These are phyloP conservation scores for Hippocampus kuda DNA, from an alignment of 2,797 vertebrate species.

Conservation along the genomic window DNA sequence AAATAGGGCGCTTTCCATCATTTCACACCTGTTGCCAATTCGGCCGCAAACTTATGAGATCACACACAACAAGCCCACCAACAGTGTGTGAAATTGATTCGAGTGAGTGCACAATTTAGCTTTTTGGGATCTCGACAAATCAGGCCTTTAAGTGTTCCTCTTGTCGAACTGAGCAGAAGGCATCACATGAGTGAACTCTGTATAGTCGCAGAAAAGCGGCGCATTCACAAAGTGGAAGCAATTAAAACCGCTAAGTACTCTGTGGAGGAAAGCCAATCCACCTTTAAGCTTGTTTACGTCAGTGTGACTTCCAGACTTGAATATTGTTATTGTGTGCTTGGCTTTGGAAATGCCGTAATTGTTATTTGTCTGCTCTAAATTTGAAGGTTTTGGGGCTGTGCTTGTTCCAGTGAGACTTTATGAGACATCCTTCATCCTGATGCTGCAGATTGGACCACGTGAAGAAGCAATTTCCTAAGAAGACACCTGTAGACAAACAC, in stretches of 20 bases:
- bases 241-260: slow-evolving; percentile 25
- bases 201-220: slow-evolving; percentile 15
- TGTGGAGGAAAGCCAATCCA: slow-evolving; percentile 24
- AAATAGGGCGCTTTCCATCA: not conserved
- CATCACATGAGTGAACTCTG: slow-evolving; percentile 21
- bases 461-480: not conserved
- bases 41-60: not conserved
- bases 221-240: slow-evolving; percentile 10
- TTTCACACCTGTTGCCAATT: not conserved
- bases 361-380: slow-evolving; percentile 48
- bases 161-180: slow-evolving; percentile 26
- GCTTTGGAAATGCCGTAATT: slow-evolving; percentile 33
- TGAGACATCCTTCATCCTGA: not conserved
- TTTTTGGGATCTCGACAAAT: not conserved
- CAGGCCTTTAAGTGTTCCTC: not conserved
- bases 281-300: slow-evolving; percentile 22
- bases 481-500: not conserved
- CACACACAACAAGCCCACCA: not conserved
- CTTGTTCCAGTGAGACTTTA: slow-evolving; percentile 25
- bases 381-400: slow-evolving; percentile 59
- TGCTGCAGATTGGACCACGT: not conserved
- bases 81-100: not conserved
- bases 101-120: not conserved
- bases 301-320: slow-evolving; percentile 27
- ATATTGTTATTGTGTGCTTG: slow-evolving; percentile 38